Conservation (phyloP, 2,113 vertebrate species). For the Trichomycterus rosablanca region DNA sequence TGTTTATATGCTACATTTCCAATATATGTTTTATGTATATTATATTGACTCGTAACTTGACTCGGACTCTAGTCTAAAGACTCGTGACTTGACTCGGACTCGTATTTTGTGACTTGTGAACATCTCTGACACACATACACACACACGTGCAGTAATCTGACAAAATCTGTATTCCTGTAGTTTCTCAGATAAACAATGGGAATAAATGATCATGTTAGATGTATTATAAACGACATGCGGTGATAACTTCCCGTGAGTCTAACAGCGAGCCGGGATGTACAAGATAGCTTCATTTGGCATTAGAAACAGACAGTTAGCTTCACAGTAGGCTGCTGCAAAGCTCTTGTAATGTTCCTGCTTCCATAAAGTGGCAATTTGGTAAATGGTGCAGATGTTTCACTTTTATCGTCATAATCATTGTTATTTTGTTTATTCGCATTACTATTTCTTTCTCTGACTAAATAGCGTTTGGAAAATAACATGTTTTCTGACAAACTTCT, state of each 20-base stretch:
- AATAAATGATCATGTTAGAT: constrained; percentile 21
- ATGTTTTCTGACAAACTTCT: background rate
- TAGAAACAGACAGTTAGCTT: constrained; percentile 45
- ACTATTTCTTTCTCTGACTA: constrained; percentile 31
- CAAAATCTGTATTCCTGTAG: constrained; percentile 13
- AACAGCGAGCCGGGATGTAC: constrained; percentile 29
- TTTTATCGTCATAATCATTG: constrained; percentile 35
- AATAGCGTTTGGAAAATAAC: constrained; percentile 20
- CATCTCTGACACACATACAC: background rate
- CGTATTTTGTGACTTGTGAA: too few relatives aligned
- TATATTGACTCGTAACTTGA: too few relatives aligned
- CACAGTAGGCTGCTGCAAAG: constrained; percentile 42
- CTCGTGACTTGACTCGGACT: too few relatives aligned
- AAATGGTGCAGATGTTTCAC: constrained; percentile 45
- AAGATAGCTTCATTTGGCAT: constrained; percentile 40
- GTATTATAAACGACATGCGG: constrained; percentile 38
- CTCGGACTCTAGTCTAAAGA: too few relatives aligned
- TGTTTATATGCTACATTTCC: too few relatives aligned
- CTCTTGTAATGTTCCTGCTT: constrained; percentile 43
- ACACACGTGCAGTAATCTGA: background rate
- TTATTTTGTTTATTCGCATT: constrained; percentile 38
- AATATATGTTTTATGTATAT: too few relatives aligned
- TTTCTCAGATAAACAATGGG: constrained; percentile 18
- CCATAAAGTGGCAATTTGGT: constrained; percentile 48
- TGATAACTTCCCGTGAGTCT: constrained; percentile 30